Evolutionary conservation across 1,140 invertebrate species (phyloP), one percentile per base, ranked within the genome.

Genomic region (Cotesia glomerata): DNA sequence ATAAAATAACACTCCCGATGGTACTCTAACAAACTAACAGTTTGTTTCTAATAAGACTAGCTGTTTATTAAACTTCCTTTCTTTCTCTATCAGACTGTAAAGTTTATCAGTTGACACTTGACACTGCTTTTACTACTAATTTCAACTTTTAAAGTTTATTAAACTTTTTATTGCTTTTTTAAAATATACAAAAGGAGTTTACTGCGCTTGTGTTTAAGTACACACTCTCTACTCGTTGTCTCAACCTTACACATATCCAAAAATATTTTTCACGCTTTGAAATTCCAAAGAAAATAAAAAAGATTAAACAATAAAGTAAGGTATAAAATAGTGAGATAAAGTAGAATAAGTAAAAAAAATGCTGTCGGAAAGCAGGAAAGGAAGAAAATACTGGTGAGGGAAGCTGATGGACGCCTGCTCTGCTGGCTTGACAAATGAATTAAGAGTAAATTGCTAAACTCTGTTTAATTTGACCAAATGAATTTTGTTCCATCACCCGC

Each of bases 381-480:
- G 61, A n/a, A 65, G 14, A 39, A 11, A 72, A 35, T 26, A 49
- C 54, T 35, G 14, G 49, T 32, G 26, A 7, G 11, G 18, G 52
- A 54, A 14, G 58, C 34, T 65, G 62, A 64, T 34, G 16, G 36
- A 64, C 62, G 36, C 39, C 35, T 16, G 54, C 54, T 68, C 34
- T 39, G 32, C 58, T 54, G 13, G 63, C 76, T 72, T 79, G 81
- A 82, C 81, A 83, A 83, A 83, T 83, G 81, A 81, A 83, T 83
- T 83, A 83, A 83, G 81, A 79, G 78, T 75, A 83, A 83, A 83
- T 83, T 83, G 81, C 81, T 83, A 82, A 83, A 83, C 81, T 83
- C 81, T 83, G 81, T 82, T 83, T 83, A 83, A 83, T 83, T 83
- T 82, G 81, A 78, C 80, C 81, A 83, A 83, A 83, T 83, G 81